phyloP scores from a whole-genome alignment of 2,113 vertebrate species.

The Larimichthys crocea region DNA sequence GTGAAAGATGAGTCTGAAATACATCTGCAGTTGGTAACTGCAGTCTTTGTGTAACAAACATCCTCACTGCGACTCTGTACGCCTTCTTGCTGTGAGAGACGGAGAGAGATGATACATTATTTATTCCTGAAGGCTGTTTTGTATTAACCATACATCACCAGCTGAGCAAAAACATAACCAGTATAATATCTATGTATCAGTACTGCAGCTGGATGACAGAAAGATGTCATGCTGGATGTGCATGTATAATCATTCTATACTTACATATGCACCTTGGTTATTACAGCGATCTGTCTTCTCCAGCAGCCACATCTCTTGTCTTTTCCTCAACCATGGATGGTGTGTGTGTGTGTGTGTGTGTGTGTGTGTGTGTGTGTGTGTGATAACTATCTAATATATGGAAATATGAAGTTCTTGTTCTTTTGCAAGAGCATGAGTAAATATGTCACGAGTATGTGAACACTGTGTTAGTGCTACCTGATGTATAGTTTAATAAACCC shows the following conservation, averaged over 20 bases:
- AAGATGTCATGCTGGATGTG: neutral
- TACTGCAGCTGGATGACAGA: neutral
- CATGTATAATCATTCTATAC: conserved; percentile 25
- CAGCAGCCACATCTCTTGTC: neutral
- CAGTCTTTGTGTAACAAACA: conserved; percentile 7
- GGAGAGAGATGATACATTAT: conserved; percentile 31
- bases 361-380: neutral
- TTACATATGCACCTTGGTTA: conserved; percentile 52
- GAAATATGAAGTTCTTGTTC: conserved; percentile 23
- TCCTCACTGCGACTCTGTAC: neutral
- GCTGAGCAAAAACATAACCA: conserved; percentile 28
- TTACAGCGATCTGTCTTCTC: conserved; percentile 55
- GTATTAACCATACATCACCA: conserved; percentile 39
- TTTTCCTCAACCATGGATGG: neutral
- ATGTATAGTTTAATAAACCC: conserved; percentile 68
- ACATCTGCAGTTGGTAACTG: conserved; percentile 24
- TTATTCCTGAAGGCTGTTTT: conserved; percentile 46
- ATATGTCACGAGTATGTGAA: conserved; percentile 20
- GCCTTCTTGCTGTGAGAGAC: conserved; percentile 19
- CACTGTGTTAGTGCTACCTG: conserved; percentile 29
- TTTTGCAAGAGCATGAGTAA: conserved; percentile 26
- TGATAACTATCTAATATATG: conserved; percentile 5
- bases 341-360: neutral
- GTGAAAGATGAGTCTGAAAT: conserved; percentile 40
- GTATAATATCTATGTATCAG: conserved; percentile 26